Percentiles rank a stretch among this genome's conserved stretches.
Conservation (phyloP, 1,140 invertebrate species). For the Drosophila cardini region DNA sequence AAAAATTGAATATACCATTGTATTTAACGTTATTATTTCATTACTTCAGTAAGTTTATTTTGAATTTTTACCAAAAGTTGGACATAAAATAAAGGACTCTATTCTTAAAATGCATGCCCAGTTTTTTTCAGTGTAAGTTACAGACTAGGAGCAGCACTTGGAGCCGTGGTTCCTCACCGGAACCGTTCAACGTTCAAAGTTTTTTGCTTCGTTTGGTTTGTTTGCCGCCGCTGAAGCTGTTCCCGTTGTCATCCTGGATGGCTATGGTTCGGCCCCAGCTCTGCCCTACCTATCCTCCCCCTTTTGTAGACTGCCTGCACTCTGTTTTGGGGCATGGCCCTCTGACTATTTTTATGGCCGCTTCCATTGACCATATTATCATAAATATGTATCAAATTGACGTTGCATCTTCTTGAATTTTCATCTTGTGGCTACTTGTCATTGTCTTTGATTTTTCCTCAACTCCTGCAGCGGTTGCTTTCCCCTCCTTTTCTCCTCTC, state of each 20-base stretch:
- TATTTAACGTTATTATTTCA: too few species aligned
- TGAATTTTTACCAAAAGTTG: too few species aligned
- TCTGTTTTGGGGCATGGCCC: slow-evolving; percentile 23
- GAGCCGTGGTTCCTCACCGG: slow-evolving; percentile 46
- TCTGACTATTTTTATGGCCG: slow-evolving; percentile 58
- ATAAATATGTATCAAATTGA: slow-evolving; percentile 83
- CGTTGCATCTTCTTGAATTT: slow-evolving; percentile 83
- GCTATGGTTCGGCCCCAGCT: slow-evolving; percentile 1
- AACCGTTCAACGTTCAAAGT: slow-evolving; percentile 61
- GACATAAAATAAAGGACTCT: too few species aligned
- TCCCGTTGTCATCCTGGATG: slow-evolving; percentile 12
- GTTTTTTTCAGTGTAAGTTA: too few species aligned
- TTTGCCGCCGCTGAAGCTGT: slow-evolving; percentile 56
- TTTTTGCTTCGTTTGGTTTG: slow-evolving; percentile 60
- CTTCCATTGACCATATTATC: slow-evolving; percentile 72
- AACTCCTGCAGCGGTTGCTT: slow-evolving; percentile 28
- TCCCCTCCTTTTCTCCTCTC: background rate
- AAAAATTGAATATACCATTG: too few species aligned
- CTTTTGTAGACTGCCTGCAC: slow-evolving; percentile 24
- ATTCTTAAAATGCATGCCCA: too few species aligned
- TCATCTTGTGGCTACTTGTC: slow-evolving; percentile 80
- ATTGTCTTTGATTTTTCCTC: slow-evolving; percentile 82
- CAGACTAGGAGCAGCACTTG: too few species aligned
- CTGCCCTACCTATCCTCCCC: background rate
- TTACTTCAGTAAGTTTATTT: too few species aligned